A percentile compares a stretch with the other conserved stretches of the same genome.
Evolutionary conservation across 2,888 invertebrate genomes (phyloP).

Genomic region (Caenorhabditis plicata): DNA sequence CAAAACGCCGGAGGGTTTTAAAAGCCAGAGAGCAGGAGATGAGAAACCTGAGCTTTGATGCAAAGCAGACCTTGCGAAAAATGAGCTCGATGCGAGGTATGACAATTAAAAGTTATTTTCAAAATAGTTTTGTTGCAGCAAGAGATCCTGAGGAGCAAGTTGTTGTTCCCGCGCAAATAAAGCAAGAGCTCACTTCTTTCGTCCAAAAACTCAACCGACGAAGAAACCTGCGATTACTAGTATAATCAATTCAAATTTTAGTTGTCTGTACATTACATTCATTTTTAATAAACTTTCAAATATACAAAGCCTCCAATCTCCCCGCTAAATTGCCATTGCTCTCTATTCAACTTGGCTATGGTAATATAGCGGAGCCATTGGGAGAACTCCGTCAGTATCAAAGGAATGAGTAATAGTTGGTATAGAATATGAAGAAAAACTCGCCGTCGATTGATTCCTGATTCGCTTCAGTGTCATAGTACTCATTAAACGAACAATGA

Average conservation of each 20-base stretch:
- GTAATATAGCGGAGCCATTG: too few relatives aligned
- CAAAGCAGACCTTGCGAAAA: slow-evolving; percentile 38
- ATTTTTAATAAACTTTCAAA: not conserved
- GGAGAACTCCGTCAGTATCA: too few relatives aligned
- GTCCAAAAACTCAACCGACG: slow-evolving; percentile 33
- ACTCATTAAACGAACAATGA: slow-evolving; percentile 11
- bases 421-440: too few relatives aligned
- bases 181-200: slow-evolving; percentile 34
- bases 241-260: slow-evolving; percentile 1
- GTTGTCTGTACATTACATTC: slow-evolving; percentile 5
- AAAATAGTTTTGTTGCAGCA: slow-evolving; percentile 3
- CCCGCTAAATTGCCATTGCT: too few relatives aligned
- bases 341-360: too few relatives aligned
- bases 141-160: slow-evolving; percentile 17
- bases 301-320: too few relatives aligned
- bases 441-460: slow-evolving; percentile 5
- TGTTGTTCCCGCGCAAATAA: slow-evolving; percentile 17
- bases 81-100: slow-evolving; percentile 33
- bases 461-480: slow-evolving; percentile 40
- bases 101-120: not conserved
- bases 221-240: slow-evolving; percentile 23
- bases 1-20: slow-evolving; percentile 44
- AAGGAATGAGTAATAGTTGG: too few relatives aligned
- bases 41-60: slow-evolving; percentile 32
- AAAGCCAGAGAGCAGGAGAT: slow-evolving; percentile 53